Base-by-base conservation (phyloP, 2,888 invertebrate genomes). In the Leptinotarsa rubiginosa region DNA sequence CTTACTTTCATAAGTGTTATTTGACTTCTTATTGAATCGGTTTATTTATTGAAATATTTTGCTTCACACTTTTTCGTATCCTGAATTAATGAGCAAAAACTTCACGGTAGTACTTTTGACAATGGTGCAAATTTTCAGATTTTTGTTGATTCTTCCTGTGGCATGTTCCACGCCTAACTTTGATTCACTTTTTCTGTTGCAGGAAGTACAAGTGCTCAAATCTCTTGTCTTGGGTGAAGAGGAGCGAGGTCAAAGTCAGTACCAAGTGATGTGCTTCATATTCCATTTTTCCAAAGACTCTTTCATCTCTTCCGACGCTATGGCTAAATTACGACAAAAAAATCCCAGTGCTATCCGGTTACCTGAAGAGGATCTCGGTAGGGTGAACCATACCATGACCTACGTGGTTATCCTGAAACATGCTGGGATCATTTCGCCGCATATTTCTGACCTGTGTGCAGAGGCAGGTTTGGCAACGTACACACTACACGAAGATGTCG, bases 251-350 rank as follows among this genome's bases (percentile, higher is more conserved):
- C 96, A 97, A 87, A 93, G 92, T 83, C 95, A 95, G 77, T 94
- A 94, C 86, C 96, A 97, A 89, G 95, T 94, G 5, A 92, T 97
- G 88, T 98, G 98, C 87, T 97, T 97, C 87, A 92, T 97, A 15
- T 95, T 95, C 71, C 95, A 96, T 85, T 95, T 96, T 82, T 93
- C 94, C 71, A 96, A 96, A 88, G 95, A 96, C 81, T 97, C 97
- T 84, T 98, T 97, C 86, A 97, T 98, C 84, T 96, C 97, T 4
- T 95, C 97, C 4, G 98, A 98, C 89, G 97, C 97, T 22, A 97
- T 98, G 96, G 95, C 97, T 50, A 98, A 98, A 87, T 89, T 98
- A 69, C 91, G 97, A 87, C 98, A 98, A 91, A 95, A 87, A 75
- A 88, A 88, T 81, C 88, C 88, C 16, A 87, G 87, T 71, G 86